Conservation (phyloP, 2,113 vertebrate genomes). For the Myrmophylax atrothorax region DNA sequence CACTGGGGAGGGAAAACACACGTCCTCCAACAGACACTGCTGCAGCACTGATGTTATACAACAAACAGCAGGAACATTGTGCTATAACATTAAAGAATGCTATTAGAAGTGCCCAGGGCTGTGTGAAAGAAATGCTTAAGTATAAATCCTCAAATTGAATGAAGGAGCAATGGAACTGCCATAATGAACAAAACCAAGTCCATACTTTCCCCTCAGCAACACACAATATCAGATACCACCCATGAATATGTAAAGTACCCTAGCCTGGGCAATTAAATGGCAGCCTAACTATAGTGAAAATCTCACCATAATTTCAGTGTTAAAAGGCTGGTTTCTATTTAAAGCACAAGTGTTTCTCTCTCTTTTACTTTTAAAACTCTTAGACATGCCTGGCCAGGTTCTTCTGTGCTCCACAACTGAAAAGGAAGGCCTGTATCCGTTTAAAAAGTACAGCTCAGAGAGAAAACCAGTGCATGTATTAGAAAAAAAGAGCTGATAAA, state of each 20-base stretch:
- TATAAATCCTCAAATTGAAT: background rate
- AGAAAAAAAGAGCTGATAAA: background rate
- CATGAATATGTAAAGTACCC: background rate
- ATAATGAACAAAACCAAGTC: background rate
- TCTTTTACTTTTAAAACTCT: background rate
- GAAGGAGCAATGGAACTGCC: background rate
- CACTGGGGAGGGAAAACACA: background rate
- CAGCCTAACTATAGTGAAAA: background rate
- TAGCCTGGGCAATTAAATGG: background rate
- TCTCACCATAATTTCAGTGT: background rate
- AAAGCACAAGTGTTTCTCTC: background rate
- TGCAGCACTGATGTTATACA: background rate
- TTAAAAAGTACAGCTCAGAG: background rate
- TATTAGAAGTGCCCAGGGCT: background rate
- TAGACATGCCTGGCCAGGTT: rapidly evolving
- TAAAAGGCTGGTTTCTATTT: background rate
- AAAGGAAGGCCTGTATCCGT: background rate
- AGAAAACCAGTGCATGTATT: background rate
- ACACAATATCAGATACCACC: background rate
- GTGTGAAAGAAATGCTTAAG: background rate
- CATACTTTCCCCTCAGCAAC: background rate
- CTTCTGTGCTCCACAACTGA: background rate
- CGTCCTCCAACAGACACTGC: background rate
- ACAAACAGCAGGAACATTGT: background rate
- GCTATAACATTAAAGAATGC: background rate